Base-by-base conservation (phyloP, 2,797 vertebrate genomes). In the Cirrhinus mrigala region DNA sequence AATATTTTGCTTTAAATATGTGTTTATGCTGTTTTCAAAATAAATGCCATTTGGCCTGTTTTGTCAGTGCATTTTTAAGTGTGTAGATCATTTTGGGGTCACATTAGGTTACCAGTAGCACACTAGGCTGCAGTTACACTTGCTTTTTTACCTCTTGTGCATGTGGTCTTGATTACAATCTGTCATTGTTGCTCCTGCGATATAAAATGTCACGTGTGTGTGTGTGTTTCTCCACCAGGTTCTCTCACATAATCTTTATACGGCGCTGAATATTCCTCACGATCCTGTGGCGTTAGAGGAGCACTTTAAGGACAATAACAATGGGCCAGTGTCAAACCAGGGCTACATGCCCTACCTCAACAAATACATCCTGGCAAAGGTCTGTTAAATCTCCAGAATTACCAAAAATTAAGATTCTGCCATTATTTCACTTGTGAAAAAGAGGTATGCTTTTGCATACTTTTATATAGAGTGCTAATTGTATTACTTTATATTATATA, bases 271-370 rank as follows among this genome's bases (percentile, higher is more conserved):
- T n/a, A 97, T 97, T 86, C 97, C 97, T 7, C 97, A 97, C 0
- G 97, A 97, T 87, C 96, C 96, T 0, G 94, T 97, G 84, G 95
- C 96, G 62, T 92, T 97, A 89, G 97, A 97, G 87, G 96, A 97
- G 56, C 97, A 97, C 91, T 97, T 97, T 3, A 93, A 95, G 86
- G 97, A 97, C 0, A 96, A 97, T 24, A 95, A 97, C 7, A 95
- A 96, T 88, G 97, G 97, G 1, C 96, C 97, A 0, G 96, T 97
- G 83, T 97, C 97, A 82, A 97, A 95, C 90, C 96, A 97, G 78
- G 97, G 97, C 33, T 97, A 97, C 92, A 97, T 97, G 97, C 97
- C 97, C 4, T 97, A 97, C 87, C 94, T 97, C 89, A 97, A 97
- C 90, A 96, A 94, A 87, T 97, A 97, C 92, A 97, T 97, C 90